phyloP scores from a whole-genome alignment of 2,797 vertebrate genomes.

The Danionella dracula region DNA sequence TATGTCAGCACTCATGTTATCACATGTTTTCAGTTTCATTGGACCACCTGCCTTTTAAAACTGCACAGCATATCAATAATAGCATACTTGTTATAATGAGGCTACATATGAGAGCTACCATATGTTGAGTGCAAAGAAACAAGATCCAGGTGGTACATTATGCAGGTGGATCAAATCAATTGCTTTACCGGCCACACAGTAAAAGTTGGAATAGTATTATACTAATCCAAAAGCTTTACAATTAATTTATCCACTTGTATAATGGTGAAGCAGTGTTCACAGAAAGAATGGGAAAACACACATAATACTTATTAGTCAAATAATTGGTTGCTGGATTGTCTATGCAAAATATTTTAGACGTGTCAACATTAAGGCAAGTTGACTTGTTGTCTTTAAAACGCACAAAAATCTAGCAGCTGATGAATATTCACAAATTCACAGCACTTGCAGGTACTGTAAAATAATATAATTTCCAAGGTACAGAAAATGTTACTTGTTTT shows the following conservation, averaged over 20 bases:
- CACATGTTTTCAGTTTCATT: conserved; percentile 25
- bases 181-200: neutral
- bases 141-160: neutral
- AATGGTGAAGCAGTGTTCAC: no score
- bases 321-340: no score
- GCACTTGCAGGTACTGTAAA: neutral
- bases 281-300: no score
- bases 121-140: conserved; percentile 10
- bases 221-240: no score
- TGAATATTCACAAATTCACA: no score
- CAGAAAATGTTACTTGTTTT: no score
- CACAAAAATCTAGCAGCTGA: no score
- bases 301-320: no score
- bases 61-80: conserved; percentile 14
- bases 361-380: no score
- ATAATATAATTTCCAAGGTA: neutral
- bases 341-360: no score
- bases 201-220: neutral
- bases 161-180: neutral
- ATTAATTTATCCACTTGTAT: no score
- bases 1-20: conserved; percentile 7
- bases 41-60: conserved; percentile 20
- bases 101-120: conserved; percentile 17
- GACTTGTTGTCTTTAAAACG: no score
- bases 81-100: conserved; percentile 9